phyloP scores from a whole-genome alignment of 2,113 vertebrate genomes.

The Eulemur macaco region DNA sequence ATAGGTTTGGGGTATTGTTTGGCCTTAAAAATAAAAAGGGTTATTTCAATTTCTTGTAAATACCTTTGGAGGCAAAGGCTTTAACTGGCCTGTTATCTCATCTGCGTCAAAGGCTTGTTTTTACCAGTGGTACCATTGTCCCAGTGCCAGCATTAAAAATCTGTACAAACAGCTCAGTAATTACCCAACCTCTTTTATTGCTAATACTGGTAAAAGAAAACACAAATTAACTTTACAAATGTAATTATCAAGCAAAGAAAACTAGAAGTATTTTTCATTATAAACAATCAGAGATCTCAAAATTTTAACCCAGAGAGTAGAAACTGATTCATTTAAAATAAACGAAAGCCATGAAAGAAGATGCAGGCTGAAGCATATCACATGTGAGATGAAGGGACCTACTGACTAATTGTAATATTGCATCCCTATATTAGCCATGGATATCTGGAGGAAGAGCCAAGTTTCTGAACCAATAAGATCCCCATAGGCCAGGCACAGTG shows the following conservation, averaged over 20 bases:
- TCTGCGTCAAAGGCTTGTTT: neutral
- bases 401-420: neutral
- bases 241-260: conserved; percentile 28
- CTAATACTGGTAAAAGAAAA: conserved; percentile 41
- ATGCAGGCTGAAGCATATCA: neutral
- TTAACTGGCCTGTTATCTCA: neutral
- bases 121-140: neutral
- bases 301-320: conserved; percentile 1
- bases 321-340: conserved; percentile 45
- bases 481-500: too few relatives aligned
- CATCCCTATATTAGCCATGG: neutral
- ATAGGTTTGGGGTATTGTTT: conserved; percentile 33
- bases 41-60: conserved; percentile 12
- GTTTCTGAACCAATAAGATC: neutral
- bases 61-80: neutral
- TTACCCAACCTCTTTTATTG: conserved; percentile 17
- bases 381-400: neutral
- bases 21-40: neutral
- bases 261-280: conserved; percentile 19
- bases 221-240: conserved; percentile 24
- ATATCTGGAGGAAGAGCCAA: neutral
- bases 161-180: neutral
- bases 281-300: neutral
- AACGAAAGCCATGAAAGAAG: conserved; percentile 8
- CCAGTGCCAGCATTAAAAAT: neutral